Percentiles rank a stretch among this genome's conserved stretches.
These are phyloP conservation scores for Athene noctua DNA, from an alignment of 2,113 vertebrate genomes.

Conservation along the genomic window DNA sequence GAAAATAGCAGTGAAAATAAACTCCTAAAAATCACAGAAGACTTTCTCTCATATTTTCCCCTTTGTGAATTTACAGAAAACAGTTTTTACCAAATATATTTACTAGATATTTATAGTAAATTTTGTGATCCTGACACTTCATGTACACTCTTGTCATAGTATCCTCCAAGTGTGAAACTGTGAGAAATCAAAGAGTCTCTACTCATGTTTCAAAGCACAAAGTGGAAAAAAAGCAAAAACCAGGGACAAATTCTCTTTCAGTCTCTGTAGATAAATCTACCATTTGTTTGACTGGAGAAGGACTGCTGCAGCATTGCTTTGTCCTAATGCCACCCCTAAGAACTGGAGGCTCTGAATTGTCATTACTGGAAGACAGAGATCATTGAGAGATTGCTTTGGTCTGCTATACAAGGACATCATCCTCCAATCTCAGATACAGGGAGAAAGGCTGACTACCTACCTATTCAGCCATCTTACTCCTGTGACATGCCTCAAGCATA, in stretches of 20 bases:
- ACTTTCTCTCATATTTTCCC: not conserved
- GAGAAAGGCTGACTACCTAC: not conserved
- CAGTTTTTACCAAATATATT: not conserved
- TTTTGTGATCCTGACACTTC: not conserved
- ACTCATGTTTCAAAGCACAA: not conserved
- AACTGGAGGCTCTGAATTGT: not conserved
- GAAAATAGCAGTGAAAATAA: constrained; percentile 12
- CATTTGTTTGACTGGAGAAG: not conserved
- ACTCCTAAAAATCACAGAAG: not conserved
- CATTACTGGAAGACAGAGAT: not conserved
- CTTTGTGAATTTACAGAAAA: not conserved
- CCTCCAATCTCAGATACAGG: not conserved
- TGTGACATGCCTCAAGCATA: not conserved
- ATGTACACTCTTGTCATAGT: constrained; percentile 6
- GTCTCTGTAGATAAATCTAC: not conserved
- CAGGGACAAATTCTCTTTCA: not conserved
- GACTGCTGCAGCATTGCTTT: not conserved
- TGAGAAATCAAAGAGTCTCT: not conserved
- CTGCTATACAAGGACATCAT: not conserved
- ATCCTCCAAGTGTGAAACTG: not conserved
- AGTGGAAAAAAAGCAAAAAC: not conserved
- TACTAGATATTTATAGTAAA: constrained; percentile 6
- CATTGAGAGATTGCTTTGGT: not conserved
- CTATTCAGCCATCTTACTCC: not conserved
- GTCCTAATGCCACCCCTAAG: not conserved